Evolutionary conservation across 2,113 vertebrate genomes (phyloP), one percentile per base, ranked within the genome.

Genomic region (Nibea coibor): DNA sequence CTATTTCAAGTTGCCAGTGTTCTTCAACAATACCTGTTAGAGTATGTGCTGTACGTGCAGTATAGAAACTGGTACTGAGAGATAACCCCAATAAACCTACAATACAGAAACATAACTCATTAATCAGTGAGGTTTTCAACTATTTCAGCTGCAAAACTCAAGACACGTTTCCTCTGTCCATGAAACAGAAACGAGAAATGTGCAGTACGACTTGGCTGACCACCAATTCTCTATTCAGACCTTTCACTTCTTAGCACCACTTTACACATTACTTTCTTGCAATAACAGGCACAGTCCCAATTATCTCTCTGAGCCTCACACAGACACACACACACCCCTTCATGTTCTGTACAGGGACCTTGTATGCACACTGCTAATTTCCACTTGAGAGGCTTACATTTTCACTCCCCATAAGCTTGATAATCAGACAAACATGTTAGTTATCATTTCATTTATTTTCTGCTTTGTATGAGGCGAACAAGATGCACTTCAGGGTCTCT

Each of bases 361-460:
- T 47, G 43, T 61, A 63, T 65, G 86, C 66, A 76, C 83, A 84
- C 82, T 77, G 71, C 64, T 87, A 75, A 88, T 83, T 81, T 64
- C 64, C 47, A 64, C 80, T 31, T 50, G 2, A 75, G 72, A 42
- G 58, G 54, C 17, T 84, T 83, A 81, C 76, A 86, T 77, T 45
- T 77, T 51, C 45, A 42, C 56, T 7, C 28, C 28, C 74, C 35
- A 4, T 51, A 19, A 24, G 47, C 42, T 62, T 63, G 22, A 76
- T 74, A 62, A 79, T 77, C 67, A 86, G 73, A 84, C 64, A 80
- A 83, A 71, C 39, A 59, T 26, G 51, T 59, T 80, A 77, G 79
- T 87, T 47, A 80, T 58, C 17, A 31, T 81, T 43, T 69, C 48
- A 72, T 54, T 67, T 15, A 31, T 51, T 76, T 56, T 57, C 67